phyloP scores from a whole-genome alignment of 1,140 invertebrate species.

The Drosophila tropicalis region DNA sequence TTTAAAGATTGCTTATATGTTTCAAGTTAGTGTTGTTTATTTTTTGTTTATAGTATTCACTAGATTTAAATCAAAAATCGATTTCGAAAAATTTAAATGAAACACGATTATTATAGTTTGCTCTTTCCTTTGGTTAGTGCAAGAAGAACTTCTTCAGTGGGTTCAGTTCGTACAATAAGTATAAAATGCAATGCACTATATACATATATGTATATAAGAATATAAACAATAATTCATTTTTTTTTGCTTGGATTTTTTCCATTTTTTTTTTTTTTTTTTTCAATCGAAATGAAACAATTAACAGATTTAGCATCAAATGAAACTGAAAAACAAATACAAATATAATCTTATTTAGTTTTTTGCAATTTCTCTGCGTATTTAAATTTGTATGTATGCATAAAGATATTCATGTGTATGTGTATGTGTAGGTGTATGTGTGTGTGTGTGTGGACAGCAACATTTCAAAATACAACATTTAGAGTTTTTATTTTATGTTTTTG shows the following conservation, averaged over 20 bases:
- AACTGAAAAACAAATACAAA: slow-evolving; percentile 51
- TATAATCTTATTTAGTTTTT: slow-evolving; percentile 35
- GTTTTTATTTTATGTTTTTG: slow-evolving; percentile 1
- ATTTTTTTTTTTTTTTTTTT: not conserved
- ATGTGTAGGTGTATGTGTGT: slow-evolving; percentile 40
- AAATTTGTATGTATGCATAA: slow-evolving; percentile 24
- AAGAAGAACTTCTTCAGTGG: slow-evolving; percentile 78
- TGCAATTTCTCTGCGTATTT: slow-evolving; percentile 33
- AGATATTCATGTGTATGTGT: slow-evolving; percentile 8
- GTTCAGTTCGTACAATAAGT: slow-evolving; percentile 78
- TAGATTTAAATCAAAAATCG: slow-evolving; percentile 41
- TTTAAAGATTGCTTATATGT: slow-evolving; percentile 79
- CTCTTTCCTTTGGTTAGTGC: slow-evolving; percentile 68
- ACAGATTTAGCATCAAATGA: slow-evolving; percentile 42
- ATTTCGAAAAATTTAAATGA: slow-evolving; percentile 41
- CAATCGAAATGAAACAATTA: slow-evolving; percentile 43
- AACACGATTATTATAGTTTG: slow-evolving; percentile 29
- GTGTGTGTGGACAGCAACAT: slow-evolving; percentile 70
- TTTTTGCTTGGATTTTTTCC: not conserved
- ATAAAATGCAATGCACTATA: slow-evolving; percentile 74
- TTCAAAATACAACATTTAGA: slow-evolving; percentile 65
- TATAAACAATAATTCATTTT: slow-evolving; percentile 39
- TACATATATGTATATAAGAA: slow-evolving; percentile 43
- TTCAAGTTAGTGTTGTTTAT: slow-evolving; percentile 74
- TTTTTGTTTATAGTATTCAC: slow-evolving; percentile 62